Evolutionary conservation across 64 coral and sea anemone genomes (phyloP).

Genomic region (Acropora yongei): DNA sequence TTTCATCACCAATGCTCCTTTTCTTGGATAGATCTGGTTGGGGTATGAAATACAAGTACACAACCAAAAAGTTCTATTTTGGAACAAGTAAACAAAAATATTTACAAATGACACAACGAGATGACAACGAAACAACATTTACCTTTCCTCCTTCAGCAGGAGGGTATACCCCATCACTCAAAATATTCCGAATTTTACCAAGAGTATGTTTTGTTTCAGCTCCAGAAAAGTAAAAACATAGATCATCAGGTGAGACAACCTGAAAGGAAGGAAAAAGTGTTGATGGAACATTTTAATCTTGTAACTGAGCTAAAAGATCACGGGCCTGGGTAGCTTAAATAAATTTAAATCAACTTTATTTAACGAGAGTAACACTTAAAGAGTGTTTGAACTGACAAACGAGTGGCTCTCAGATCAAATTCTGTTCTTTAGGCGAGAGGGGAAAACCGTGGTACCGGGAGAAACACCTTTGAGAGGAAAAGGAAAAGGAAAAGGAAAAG

Average conservation of each 20-base stretch:
- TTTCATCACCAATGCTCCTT: neutral
- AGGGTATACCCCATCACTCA: neutral
- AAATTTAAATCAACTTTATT: too few relatives aligned
- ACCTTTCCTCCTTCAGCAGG: neutral
- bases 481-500: too few relatives aligned
- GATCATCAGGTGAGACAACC: slow-evolving; percentile 1
- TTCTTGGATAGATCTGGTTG: slow-evolving; percentile 16
- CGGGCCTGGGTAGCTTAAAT: too few relatives aligned
- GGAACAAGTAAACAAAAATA: neutral
- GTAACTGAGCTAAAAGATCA: too few relatives aligned
- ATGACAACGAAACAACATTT: neutral
- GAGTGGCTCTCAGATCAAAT: too few relatives aligned
- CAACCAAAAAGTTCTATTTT: neutral
- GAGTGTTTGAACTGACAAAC: too few relatives aligned
- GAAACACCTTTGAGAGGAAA: too few relatives aligned
- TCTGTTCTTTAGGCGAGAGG: too few relatives aligned
- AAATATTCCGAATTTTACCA: neutral
- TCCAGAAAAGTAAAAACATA: neutral
- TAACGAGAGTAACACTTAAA: too few relatives aligned
- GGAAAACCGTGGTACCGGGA: too few relatives aligned
- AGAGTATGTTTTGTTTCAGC: neutral
- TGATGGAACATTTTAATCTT: too few relatives aligned
- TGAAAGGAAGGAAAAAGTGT: neutral
- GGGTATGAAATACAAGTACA: neutral
- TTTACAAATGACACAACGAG: too few relatives aligned